These are phyloP conservation scores for Spatulosminthurus flaviceps DNA, from an alignment of 2,888 invertebrate genomes.

Conservation along the genomic window DNA sequence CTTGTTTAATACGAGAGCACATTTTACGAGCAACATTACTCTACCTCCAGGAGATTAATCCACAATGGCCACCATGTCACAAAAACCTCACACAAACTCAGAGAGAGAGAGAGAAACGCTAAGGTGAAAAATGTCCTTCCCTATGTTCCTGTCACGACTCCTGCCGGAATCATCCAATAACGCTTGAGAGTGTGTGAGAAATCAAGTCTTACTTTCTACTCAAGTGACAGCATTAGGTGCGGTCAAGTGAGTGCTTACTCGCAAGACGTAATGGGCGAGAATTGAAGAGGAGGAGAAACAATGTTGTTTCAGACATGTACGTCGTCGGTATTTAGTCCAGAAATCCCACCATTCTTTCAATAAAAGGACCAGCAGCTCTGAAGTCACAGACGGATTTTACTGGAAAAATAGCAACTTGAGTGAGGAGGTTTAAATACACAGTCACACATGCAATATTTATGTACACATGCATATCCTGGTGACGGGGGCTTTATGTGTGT, in stretches of 20 bases:
- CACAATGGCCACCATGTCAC: neutral
- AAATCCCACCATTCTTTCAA: too few relatives aligned
- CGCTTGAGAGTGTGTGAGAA: constrained; percentile 8
- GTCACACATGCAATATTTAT: constrained; percentile 4
- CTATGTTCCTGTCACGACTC: constrained; percentile 7
- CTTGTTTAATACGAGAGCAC: neutral
- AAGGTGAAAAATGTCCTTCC: neutral
- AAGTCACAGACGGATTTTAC: too few relatives aligned
- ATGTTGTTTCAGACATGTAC: constrained; percentile 21
- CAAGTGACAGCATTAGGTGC: constrained; percentile 37
- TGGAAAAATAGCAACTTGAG: constrained; percentile 6
- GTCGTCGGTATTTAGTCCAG: constrained; percentile 12
- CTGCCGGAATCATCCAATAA: constrained; percentile 2
- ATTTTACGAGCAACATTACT: constrained; percentile 10
- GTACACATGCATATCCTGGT: too few relatives aligned
- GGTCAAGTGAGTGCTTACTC: constrained; percentile 34
- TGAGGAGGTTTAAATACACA: neutral
- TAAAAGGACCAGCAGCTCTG: too few relatives aligned
- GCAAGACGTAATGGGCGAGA: neutral
- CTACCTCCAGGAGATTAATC: constrained; percentile 13
- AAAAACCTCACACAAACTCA: neutral
- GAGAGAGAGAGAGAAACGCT: too few relatives aligned
- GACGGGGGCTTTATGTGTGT: too few relatives aligned
- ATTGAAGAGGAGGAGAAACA: constrained; percentile 29
- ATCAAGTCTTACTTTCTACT: constrained; percentile 5